Evolutionary conservation across 2,797 vertebrate genomes (phyloP).

Genomic region (Capromys pilorides): DNA sequence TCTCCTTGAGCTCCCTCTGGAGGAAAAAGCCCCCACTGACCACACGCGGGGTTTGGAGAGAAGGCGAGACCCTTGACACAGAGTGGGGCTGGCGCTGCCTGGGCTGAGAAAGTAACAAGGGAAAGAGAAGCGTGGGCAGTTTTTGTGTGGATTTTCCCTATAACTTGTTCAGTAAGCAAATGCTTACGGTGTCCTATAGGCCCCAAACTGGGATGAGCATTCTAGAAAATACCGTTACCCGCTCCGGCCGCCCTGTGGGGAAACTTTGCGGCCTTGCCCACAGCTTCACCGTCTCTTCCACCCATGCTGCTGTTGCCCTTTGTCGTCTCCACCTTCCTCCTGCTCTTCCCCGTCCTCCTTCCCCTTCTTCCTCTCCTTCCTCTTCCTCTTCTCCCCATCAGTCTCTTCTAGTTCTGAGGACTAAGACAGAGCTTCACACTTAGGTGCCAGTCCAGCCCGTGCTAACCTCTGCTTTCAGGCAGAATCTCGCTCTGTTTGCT

Average conservation of each 20-base stretch:
- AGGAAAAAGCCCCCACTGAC: not conserved
- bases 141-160: not conserved
- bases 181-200: not conserved
- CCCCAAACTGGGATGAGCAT: not conserved
- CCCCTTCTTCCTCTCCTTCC: not conserved
- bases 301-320: not conserved
- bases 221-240: constrained; percentile 19
- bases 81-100: not conserved
- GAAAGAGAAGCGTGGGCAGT: not conserved
- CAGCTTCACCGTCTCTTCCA: not conserved
- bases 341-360: not conserved
- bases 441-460: not conserved
- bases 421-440: not conserved
- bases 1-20: constrained; percentile 69
- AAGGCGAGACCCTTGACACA: not conserved
- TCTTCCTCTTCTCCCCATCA: not conserved
- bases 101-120: not conserved
- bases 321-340: not conserved
- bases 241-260: not conserved
- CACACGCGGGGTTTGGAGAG: not conserved
- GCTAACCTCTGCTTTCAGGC: not conserved
- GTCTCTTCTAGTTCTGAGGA: not conserved
- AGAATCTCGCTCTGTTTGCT: not conserved
- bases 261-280: not conserved
- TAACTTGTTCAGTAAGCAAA: not conserved